Conservation (phyloP, 2,113 vertebrate species). For the Lates calcarifer region DNA sequence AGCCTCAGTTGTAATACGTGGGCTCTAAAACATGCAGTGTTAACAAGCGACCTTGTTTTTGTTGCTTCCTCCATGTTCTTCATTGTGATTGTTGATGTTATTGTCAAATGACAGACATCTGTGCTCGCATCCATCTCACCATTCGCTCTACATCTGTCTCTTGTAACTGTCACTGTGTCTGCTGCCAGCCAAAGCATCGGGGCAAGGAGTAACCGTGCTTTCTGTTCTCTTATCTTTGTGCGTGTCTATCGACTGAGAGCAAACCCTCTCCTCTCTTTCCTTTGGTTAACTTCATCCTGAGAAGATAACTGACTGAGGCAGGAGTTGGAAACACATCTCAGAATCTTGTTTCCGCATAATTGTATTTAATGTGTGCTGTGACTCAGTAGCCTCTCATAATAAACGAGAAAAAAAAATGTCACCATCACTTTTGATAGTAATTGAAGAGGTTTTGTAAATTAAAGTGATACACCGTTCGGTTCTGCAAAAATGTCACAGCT, state of each 20-base stretch:
- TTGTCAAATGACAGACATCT: background rate
- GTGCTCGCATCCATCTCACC: constrained; percentile 32
- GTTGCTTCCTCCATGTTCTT: constrained; percentile 43
- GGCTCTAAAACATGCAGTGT: constrained; percentile 35
- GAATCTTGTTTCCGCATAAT: constrained; percentile 37
- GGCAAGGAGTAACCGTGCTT: constrained; percentile 74
- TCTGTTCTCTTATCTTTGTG: constrained; percentile 61
- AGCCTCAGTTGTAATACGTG: constrained; percentile 42
- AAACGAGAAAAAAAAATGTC: constrained; percentile 25
- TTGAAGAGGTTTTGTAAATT: constrained; percentile 40
- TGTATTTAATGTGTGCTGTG: constrained; percentile 65
- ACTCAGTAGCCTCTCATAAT: constrained; percentile 53
- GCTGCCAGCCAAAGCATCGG: constrained; percentile 81
- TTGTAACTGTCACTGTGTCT: constrained; percentile 79
- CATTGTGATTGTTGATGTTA: constrained; percentile 24
- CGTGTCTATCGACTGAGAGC: constrained; percentile 58
- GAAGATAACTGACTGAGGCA: constrained; percentile 25
- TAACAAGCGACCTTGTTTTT: constrained; percentile 35
- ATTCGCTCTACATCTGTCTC: constrained; percentile 39
- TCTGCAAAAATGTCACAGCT: constrained; percentile 20
- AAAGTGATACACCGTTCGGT: background rate
- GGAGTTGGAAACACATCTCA: constrained; percentile 25
- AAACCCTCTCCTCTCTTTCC: constrained; percentile 44
- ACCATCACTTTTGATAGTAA: constrained; percentile 44
- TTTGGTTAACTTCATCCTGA: constrained; percentile 40